Base-by-base conservation (phyloP, 2,888 invertebrate genomes). In the Lepas anatifera region DNA sequence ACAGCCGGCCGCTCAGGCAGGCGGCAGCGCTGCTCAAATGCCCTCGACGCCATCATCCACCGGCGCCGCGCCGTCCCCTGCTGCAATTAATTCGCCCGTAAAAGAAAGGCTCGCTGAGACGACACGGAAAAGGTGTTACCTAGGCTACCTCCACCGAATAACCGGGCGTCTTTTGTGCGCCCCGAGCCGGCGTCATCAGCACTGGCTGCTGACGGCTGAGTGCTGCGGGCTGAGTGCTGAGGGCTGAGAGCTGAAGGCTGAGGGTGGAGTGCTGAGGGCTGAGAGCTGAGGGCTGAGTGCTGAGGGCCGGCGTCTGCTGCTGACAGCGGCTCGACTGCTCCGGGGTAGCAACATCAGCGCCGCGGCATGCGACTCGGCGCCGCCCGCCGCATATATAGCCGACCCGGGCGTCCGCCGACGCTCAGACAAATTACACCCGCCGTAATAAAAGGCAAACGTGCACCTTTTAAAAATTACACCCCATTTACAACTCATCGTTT, bases 401-500 rank as follows among this genome's bases (percentile, higher is more conserved):
- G 32, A 8, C 32, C 8, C 35, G 13, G 35, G 58, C 58, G 35
- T 35, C 35, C 58, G 18, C 22, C 22, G 58, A 22, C 58, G 25
- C 6, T 8, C n/a, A 35, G 58, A 58, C 32, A 58, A 58, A 58
- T 58, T 58, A 58, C 58, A 35, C 58, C 18, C 10, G 32, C 58
- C 32, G 58, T 58, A 58, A 58, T 58, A 58, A 58, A 58, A 58
- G 58, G 58, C 58, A 58, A 58, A 58, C 58, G 58, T 58, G 58
- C 58, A 58, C 58, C 58, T 58, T 58, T 52, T 58, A 58, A 58
- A 58, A 58, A 58, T 58, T 58, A 58, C 58, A 58, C 58, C 58
- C 58, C 58, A 58, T 58, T 58, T 58, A 58, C 58, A 58, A 58
- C 58, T 58, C 58, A 58, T 58, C 58, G 58, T 58, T 58, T 58